A percentile compares a stretch with the other conserved stretches of the same genome.
phyloP scores from a whole-genome alignment of 2,797 vertebrate genomes.

The Eulemur mongoz region DNA sequence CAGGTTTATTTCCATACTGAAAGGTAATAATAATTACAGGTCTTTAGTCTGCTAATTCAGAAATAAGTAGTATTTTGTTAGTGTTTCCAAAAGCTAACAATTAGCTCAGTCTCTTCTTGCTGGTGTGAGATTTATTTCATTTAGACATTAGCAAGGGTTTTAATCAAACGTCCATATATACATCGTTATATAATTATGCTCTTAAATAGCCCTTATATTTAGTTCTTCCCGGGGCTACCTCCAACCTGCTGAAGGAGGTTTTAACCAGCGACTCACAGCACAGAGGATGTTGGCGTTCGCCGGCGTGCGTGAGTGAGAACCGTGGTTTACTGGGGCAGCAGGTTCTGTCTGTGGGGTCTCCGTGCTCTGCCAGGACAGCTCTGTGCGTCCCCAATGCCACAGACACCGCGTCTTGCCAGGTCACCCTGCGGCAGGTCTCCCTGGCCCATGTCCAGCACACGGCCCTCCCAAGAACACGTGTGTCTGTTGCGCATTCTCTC shows the following conservation, averaged over 20 bases:
- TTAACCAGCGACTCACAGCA: accelerated
- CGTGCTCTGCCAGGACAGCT: too few relatives aligned
- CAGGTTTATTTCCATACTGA: neutral
- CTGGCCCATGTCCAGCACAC: accelerated
- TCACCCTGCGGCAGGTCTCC: neutral
- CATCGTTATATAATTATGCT: neutral
- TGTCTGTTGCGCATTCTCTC: neutral
- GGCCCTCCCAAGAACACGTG: too few relatives aligned
- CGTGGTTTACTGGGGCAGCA: neutral
- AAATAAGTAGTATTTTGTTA: slow-evolving; percentile 28
- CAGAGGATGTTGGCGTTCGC: accelerated
- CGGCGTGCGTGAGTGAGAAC: accelerated
- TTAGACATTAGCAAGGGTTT: neutral
- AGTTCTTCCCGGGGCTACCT: neutral
- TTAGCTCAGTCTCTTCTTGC: neutral
- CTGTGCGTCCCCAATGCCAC: accelerated
- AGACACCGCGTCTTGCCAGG: accelerated
- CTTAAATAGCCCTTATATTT: neutral
- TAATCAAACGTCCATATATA: neutral
- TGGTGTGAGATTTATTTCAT: neutral
- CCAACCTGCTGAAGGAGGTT: neutral
- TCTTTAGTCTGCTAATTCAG: slow-evolving; percentile 6
- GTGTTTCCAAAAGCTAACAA: neutral
- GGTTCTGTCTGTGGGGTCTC: neutral
- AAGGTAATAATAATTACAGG: slow-evolving; percentile 14